Base-by-base conservation (phyloP, 2,888 invertebrate species). In the Frankliniella intonsa region DNA sequence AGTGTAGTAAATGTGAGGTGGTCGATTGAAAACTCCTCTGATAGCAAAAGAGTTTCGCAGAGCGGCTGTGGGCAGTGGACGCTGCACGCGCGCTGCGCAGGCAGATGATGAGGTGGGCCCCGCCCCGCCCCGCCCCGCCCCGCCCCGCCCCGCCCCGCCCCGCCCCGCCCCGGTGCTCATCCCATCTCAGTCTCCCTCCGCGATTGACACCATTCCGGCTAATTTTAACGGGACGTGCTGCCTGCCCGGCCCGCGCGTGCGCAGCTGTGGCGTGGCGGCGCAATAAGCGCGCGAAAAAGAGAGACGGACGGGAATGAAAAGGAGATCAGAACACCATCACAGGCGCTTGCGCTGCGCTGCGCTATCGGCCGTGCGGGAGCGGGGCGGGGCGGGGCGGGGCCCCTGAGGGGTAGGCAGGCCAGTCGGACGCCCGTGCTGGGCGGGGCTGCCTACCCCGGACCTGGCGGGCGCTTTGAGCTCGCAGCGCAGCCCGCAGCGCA, bases 201-300 rank as follows among this genome's bases (percentile, higher is more conserved):
- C 69, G 69, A 76, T 76, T 25, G 69, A 76, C 69, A 76, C 69
- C 69, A 76, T 76, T 76, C 69, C 69, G n/a, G 25, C 69, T 76
- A 76, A 76, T 76, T 76, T 76, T 76, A 76, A 76, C 69, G 69
- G 69, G 69, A 76, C 69, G 69, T 12, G 69, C 25, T 22, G 22
- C 22, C n/a, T n/a, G 22, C 12, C 69, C 62, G 62, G 19, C 14
- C 14, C 7, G 62, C 62, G 17, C 62, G 62, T n/a, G 17, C 62
- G 62, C 14, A 12, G 62, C 62, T 14, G 62, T 62, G 17, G 62
- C 62, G 11, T 62, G 62, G 62, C 14, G 62, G 7, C 62, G 62
- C 38, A 38, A 38, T 38, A 38, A 38, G 38, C 38, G 38, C 38
- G 38, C 38, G 38, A 38, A 38, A 38, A 38, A 38, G 38, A 3